Percentiles rank a stretch among this genome's conserved stretches.
These are phyloP conservation scores for Tenthredo mesomela DNA, from an alignment of 2,888 invertebrate genomes.

Conservation along the genomic window DNA sequence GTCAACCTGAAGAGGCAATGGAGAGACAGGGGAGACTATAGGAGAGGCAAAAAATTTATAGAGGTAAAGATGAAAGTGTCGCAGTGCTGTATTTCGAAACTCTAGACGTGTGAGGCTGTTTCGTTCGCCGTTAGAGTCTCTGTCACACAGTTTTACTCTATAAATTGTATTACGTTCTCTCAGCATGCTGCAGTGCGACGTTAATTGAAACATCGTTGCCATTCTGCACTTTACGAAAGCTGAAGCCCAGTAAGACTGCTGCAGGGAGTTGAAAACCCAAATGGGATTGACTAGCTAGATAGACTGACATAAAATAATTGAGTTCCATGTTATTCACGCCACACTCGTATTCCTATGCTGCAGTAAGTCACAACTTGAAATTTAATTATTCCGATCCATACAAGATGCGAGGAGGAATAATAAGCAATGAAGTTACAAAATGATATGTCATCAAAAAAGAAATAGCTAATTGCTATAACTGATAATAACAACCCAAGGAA, in stretches of 20 bases:
- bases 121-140: slow-evolving; percentile 30
- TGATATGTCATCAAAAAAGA: not conserved
- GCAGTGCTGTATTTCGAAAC: slow-evolving; percentile 39
- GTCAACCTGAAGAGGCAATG: slow-evolving; percentile 17
- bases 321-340: not conserved
- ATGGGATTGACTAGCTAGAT: slow-evolving; percentile 27
- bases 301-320: slow-evolving; percentile 35
- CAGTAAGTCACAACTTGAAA: not conserved
- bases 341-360: not conserved
- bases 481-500: slow-evolving; percentile 2
- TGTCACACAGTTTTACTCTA: slow-evolving; percentile 30
- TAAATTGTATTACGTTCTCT: slow-evolving; percentile 32
- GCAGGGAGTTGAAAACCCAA: slow-evolving; percentile 31
- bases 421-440: not conserved
- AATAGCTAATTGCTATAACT: slow-evolving; percentile 1
- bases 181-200: slow-evolving; percentile 20
- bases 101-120: not conserved
- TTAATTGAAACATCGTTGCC: slow-evolving; percentile 47
- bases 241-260: slow-evolving; percentile 32
- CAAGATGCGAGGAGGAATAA: not conserved
- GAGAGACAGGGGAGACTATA: slow-evolving; percentile 4
- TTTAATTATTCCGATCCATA: not conserved
- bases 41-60: slow-evolving; percentile 16
- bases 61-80: slow-evolving; percentile 43
- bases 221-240: slow-evolving; percentile 44